A percentile compares a stretch with the other conserved stretches of the same genome.
phyloP scores from a whole-genome alignment of 2,113 vertebrate species.

The Naja naja region DNA sequence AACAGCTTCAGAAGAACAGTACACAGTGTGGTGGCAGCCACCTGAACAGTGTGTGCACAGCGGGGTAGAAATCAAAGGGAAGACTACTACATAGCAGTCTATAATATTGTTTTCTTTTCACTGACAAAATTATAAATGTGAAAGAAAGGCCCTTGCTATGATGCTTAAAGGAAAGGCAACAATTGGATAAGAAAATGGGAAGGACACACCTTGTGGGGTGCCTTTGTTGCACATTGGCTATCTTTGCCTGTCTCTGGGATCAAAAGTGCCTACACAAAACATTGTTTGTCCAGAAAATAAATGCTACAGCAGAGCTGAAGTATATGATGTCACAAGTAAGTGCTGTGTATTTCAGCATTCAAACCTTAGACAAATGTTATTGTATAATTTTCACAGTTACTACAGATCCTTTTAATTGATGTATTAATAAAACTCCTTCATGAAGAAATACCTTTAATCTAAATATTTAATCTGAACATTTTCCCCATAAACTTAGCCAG shows the following conservation, averaged over 20 bases:
- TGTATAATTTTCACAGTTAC: background rate
- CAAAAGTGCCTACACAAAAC: background rate
- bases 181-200: background rate
- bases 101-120: background rate
- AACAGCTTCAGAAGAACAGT: no score
- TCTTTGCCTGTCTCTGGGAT: background rate
- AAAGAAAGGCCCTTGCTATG: background rate
- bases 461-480: background rate
- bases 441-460: background rate
- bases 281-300: background rate
- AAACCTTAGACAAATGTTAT: background rate
- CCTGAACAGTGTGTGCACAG: no score
- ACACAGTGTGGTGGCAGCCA: no score
- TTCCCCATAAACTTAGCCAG: fast-evolving
- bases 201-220: no score
- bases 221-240: background rate
- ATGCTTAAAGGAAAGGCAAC: background rate
- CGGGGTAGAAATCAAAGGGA: no score
- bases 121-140: background rate
- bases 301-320: background rate
- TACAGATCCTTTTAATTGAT: background rate
- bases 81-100: background rate
- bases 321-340: background rate
- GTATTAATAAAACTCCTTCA: background rate
- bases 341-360: background rate